Conservation (phyloP, 2,888 invertebrate genomes). For the Uropetala carovei region DNA sequence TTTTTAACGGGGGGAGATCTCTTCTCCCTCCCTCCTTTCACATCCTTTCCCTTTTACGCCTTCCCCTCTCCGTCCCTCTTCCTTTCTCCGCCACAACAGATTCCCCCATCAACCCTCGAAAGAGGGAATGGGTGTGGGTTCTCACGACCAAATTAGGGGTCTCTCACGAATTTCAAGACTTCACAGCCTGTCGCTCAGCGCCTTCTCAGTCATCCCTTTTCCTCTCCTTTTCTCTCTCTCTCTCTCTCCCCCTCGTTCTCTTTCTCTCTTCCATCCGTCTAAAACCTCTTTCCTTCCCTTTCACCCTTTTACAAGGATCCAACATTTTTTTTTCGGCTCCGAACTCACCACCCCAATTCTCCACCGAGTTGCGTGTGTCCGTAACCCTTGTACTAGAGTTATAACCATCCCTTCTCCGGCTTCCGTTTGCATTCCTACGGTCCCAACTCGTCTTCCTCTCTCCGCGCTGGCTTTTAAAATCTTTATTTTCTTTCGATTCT, state of each 20-base stretch:
- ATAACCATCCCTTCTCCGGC: neutral
- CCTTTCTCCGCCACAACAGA: neutral
- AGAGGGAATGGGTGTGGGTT: neutral
- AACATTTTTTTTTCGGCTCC: neutral
- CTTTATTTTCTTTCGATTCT: neutral
- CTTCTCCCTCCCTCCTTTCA: too few relatives aligned
- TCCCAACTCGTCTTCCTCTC: neutral
- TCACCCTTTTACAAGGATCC: neutral
- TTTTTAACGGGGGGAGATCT: too few relatives aligned
- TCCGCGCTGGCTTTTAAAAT: neutral
- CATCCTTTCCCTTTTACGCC: too few relatives aligned
- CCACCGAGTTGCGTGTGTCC: neutral
- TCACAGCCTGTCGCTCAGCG: neutral
- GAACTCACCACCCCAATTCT: neutral
- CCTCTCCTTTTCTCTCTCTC: neutral
- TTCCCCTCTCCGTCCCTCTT: neutral
- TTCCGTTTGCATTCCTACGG: conserved; percentile 21
- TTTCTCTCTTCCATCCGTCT: neutral
- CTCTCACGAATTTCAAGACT: conserved; percentile 3
- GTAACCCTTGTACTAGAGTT: neutral
- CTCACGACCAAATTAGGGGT: neutral
- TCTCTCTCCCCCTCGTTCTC: neutral
- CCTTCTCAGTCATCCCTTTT: conserved; percentile 5
- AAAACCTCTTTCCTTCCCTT: too few relatives aligned
- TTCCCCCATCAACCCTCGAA: neutral